These are phyloP conservation scores for Ispidina picta DNA, from an alignment of 2,797 vertebrate species.

Conservation along the genomic window DNA sequence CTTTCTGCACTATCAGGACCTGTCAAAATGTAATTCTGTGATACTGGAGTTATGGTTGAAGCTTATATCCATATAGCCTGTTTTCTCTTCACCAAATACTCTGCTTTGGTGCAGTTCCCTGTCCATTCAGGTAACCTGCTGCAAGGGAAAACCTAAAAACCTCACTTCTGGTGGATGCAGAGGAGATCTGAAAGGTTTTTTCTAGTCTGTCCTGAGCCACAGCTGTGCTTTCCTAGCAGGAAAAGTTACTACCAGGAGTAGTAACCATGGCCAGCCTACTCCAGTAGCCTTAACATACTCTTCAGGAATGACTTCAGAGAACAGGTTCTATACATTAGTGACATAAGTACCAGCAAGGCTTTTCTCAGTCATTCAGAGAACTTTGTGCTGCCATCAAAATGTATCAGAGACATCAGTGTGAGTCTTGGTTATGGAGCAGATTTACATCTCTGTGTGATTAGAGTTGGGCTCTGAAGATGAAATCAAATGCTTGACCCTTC, in stretches of 20 bases:
- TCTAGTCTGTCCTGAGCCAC: not conserved
- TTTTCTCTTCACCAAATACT: not conserved
- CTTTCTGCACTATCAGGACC: not conserved
- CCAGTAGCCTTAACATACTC: constrained; percentile 5
- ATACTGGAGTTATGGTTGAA: not conserved
- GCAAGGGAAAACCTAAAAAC: not conserved
- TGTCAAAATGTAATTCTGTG: not conserved
- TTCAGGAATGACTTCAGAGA: not conserved
- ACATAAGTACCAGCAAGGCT: not conserved
- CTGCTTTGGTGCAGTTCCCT: not conserved
- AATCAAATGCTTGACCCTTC: not conserved
- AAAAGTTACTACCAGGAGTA: not conserved
- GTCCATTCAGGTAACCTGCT: not conserved
- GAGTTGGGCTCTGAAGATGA: not conserved
- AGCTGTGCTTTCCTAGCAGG: not conserved
- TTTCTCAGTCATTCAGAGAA: not conserved
- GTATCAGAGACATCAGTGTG: not conserved
- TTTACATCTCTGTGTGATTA: not conserved
- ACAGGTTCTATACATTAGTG: not conserved
- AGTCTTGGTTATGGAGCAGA: not conserved
- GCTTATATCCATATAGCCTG: not conserved
- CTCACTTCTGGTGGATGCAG: not conserved
- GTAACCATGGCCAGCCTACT: not conserved
- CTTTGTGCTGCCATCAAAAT: not conserved
- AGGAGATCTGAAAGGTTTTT: not conserved